A percentile compares a stretch with the other conserved stretches of the same genome.
Evolutionary conservation across 2,113 vertebrate genomes (phyloP).

Genomic region (Anolis sagrei): DNA sequence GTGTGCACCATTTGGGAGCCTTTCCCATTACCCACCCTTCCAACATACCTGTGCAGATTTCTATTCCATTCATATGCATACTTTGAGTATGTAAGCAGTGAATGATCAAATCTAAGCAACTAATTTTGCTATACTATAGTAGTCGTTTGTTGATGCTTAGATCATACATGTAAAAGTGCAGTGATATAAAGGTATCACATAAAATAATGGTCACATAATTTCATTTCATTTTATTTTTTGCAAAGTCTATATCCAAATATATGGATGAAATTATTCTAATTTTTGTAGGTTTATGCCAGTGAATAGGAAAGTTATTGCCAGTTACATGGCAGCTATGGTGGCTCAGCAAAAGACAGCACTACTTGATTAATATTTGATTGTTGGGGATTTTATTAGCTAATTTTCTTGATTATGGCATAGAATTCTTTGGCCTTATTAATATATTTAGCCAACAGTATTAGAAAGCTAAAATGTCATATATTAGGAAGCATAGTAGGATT

Average conservation of each 20-base stretch:
- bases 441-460: neutral
- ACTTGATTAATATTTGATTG: neutral
- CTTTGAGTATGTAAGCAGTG: neutral
- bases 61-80: neutral
- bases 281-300: neutral
- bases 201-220: too few relatives aligned
- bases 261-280: neutral
- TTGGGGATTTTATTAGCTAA: neutral
- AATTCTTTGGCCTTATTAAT: neutral
- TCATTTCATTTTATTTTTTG: neutral
- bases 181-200: too few relatives aligned
- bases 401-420: neutral
- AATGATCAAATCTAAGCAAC: neutral
- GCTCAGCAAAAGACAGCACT: neutral
- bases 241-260: neutral
- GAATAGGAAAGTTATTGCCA: neutral
- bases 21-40: too few relatives aligned
- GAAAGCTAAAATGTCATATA: conserved; percentile 50
- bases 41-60: neutral
- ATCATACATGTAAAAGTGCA: too few relatives aligned
- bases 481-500: conserved; percentile 64
- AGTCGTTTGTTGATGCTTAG: too few relatives aligned
- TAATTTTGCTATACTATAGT: too few relatives aligned
- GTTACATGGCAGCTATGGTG: neutral
- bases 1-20: neutral